phyloP scores from a whole-genome alignment of 2,113 vertebrate species.

The Cololabis saira region DNA sequence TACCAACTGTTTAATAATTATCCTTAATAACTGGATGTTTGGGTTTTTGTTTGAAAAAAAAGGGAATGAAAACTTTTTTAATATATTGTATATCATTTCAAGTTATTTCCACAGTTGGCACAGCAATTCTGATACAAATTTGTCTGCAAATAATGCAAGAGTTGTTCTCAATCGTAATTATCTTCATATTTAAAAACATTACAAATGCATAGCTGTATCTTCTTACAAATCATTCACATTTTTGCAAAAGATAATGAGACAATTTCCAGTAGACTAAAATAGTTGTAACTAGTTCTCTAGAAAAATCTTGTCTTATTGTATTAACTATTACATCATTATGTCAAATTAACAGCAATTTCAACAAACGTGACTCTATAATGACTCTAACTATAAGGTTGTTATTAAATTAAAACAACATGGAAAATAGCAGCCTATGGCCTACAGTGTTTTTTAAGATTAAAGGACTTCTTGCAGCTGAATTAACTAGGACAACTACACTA shows the following conservation, averaged over 20 bases:
- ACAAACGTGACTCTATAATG: too few relatives aligned
- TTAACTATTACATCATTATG: too few relatives aligned
- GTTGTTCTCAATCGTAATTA: too few relatives aligned
- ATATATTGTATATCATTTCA: neutral
- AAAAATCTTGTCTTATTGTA: neutral
- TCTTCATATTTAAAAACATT: neutral
- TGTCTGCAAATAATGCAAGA: too few relatives aligned
- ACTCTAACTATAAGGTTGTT: neutral
- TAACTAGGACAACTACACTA: slow-evolving; percentile 4
- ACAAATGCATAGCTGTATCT: neutral
- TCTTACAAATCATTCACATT: neutral
- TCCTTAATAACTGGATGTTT: neutral
- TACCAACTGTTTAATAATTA: neutral
- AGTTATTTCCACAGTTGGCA: too few relatives aligned
- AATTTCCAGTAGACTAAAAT: neutral
- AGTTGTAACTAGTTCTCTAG: neutral
- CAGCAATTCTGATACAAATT: too few relatives aligned
- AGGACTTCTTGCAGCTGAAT: neutral
- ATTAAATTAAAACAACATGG: neutral
- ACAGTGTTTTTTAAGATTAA: neutral
- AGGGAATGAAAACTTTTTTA: neutral
- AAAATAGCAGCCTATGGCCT: neutral
- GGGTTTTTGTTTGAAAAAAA: neutral
- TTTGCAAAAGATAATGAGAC: neutral
- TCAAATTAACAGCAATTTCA: too few relatives aligned